Conservation (phyloP, 2,888 invertebrate species). For the Hofmannophila pseudospretella region DNA sequence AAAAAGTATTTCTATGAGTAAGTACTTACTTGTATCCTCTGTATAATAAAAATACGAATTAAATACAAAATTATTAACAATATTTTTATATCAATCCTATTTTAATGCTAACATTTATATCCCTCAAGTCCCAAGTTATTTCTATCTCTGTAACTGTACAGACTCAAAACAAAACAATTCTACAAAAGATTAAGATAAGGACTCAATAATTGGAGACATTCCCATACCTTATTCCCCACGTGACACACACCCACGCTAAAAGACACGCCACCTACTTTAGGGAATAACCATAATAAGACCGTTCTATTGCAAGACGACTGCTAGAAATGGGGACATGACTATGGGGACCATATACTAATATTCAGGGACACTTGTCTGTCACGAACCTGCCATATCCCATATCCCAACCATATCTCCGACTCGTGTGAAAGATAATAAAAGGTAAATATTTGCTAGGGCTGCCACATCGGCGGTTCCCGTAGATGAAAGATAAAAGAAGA, state of each 20-base stretch:
- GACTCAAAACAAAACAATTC: too few relatives aligned
- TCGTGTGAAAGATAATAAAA: constrained; percentile 49
- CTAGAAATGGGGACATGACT: background rate
- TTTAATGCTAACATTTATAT: too few relatives aligned
- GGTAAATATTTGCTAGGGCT: constrained; percentile 50
- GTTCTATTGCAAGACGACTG: background rate
- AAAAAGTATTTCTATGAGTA: too few relatives aligned
- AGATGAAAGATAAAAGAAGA: background rate
- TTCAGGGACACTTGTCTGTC: background rate
- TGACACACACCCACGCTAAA: background rate
- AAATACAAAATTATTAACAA: too few relatives aligned
- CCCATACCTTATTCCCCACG: background rate
- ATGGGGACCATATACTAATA: too few relatives aligned
- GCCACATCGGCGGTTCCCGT: constrained; percentile 14
- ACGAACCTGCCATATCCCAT: background rate
- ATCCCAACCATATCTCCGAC: constrained; percentile 8
- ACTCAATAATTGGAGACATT: background rate
- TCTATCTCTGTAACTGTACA: too few relatives aligned
- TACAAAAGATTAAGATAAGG: too few relatives aligned
- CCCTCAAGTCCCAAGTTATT: too few relatives aligned
- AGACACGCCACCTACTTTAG: background rate
- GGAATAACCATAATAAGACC: background rate
- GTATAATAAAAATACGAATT: too few relatives aligned
- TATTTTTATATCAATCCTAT: too few relatives aligned
- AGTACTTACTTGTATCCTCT: too few relatives aligned